These are phyloP conservation scores for Sceloporus undulatus DNA, from an alignment of 2,113 vertebrate genomes.

Conservation along the genomic window DNA sequence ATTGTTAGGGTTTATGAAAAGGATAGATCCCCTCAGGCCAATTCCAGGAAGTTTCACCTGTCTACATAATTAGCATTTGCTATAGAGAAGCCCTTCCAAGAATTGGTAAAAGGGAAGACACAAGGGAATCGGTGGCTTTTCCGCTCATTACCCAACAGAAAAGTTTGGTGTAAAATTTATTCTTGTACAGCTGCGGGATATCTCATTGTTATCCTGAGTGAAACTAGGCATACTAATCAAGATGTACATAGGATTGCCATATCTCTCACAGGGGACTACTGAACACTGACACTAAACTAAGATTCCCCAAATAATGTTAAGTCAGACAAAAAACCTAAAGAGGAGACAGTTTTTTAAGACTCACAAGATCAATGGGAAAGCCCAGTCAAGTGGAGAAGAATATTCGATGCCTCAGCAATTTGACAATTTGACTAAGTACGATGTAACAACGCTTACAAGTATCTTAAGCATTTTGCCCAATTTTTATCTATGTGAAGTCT, in stretches of 20 bases:
- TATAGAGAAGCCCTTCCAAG: constrained; percentile 6
- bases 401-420: background rate
- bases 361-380: background rate
- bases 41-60: background rate
- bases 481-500: background rate
- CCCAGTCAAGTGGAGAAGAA: background rate
- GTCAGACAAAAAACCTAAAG: constrained; percentile 1
- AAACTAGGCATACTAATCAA: constrained; percentile 21
- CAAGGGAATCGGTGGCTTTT: background rate
- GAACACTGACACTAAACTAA: background rate
- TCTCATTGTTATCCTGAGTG: constrained; percentile 6
- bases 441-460: background rate
- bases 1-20: background rate
- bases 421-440: background rate
- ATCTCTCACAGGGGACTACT: background rate
- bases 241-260: background rate
- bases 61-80: constrained; percentile 15
- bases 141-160: constrained; percentile 21
- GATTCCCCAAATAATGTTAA: background rate
- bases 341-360: background rate
- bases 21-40: rapidly evolving
- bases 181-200: constrained; percentile 16
- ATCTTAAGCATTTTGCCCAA: background rate
- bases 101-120: constrained; percentile 4
- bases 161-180: constrained; percentile 26